Evolutionary conservation across 2,113 vertebrate genomes (phyloP).

Genomic region (Gracilinanus agilis): DNA sequence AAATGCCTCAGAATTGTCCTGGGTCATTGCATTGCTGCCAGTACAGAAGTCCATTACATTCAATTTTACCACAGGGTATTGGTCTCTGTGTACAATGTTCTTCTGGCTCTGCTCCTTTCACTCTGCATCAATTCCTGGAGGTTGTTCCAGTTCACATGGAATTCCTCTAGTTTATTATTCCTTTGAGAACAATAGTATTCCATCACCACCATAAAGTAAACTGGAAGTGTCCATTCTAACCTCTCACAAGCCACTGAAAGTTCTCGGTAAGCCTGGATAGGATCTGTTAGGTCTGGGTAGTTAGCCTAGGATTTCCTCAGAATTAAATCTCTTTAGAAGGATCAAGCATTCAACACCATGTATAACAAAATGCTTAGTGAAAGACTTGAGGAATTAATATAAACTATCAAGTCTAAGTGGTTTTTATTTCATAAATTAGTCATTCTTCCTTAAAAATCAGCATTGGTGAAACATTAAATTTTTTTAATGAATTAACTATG

Average conservation of each 20-base stretch:
- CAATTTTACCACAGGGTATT: too few species aligned
- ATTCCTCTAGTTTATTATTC: too few species aligned
- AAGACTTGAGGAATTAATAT: neutral
- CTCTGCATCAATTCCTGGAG: too few species aligned
- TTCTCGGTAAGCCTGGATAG: neutral
- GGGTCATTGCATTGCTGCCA: too few species aligned
- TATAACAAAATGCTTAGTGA: neutral
- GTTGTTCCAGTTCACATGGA: too few species aligned
- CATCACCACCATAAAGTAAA: too few species aligned
- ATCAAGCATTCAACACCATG: neutral
- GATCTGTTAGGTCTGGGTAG: neutral
- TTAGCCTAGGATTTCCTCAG: neutral
- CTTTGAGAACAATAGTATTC: too few species aligned
- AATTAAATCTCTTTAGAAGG: neutral
- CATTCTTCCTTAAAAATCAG: constrained; percentile 22
- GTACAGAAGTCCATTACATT: too few species aligned
- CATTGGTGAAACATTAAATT: neutral
- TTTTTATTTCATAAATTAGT: neutral
- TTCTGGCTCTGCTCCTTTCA: too few species aligned
- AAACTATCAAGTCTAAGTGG: neutral
- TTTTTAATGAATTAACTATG: neutral
- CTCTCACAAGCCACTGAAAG: neutral
- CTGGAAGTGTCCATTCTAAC: neutral
- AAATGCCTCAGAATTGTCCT: too few species aligned
- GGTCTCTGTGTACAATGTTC: too few species aligned